phyloP scores from a whole-genome alignment of 2,113 vertebrate species.

The Percina caprodes region DNA sequence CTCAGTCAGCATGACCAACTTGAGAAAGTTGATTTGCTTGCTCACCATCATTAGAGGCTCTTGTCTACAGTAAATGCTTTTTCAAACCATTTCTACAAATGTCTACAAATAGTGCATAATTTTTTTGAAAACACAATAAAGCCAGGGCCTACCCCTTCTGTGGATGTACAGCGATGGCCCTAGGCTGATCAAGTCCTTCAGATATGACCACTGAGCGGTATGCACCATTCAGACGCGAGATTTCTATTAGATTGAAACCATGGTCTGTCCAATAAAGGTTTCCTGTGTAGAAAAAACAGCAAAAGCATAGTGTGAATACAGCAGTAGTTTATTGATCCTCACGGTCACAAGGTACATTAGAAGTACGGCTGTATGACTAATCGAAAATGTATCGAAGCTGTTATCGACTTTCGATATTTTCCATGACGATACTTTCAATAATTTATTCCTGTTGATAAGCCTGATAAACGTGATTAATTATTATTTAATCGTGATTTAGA shows the following conservation, averaged over 20 bases:
- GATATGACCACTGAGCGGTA: constrained; percentile 96
- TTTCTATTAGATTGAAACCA: constrained; percentile 97
- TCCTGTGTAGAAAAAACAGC: constrained; percentile 78
- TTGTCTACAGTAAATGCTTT: not conserved
- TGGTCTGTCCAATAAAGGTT: constrained; percentile 99
- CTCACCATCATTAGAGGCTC: not conserved
- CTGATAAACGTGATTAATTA: too few species aligned
- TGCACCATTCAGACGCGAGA: constrained; percentile 93
- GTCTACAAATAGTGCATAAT: not conserved
- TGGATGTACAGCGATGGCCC: constrained; percentile 94
- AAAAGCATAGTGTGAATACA: constrained; percentile 3
- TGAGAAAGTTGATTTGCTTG: too few species aligned
- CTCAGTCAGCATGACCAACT: not conserved
- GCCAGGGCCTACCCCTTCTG: constrained; percentile 85
- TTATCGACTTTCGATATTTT: too few species aligned
- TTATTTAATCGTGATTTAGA: too few species aligned
- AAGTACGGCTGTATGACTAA: too few species aligned
- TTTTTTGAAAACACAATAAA: not conserved
- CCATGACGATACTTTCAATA: too few species aligned
- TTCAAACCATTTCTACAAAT: not conserved
- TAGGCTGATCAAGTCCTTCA: constrained; percentile 94
- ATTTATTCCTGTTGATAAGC: too few species aligned
- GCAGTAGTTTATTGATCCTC: not conserved
- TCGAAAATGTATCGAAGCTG: too few species aligned
- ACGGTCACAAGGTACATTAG: not conserved